phyloP scores from a whole-genome alignment of 2,113 vertebrate species.

The Atractosteus spatula region DNA sequence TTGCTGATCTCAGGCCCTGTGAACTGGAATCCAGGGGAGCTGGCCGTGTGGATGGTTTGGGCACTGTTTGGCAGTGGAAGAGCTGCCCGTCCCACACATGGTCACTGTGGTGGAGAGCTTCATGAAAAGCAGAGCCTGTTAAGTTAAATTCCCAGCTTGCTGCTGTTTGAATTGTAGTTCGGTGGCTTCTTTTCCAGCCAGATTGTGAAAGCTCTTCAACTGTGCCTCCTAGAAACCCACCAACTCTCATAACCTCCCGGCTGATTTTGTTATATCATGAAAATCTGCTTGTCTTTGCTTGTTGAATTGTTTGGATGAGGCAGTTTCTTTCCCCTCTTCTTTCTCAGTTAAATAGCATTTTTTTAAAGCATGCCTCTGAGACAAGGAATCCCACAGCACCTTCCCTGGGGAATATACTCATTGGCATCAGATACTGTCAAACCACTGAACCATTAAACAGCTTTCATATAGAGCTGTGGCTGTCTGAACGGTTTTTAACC shows the following conservation, averaged over 20 bases:
- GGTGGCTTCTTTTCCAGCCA: too few species aligned
- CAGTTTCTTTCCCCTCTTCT: conserved; percentile 35
- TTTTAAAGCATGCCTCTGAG: conserved; percentile 51
- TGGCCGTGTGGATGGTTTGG: too few species aligned
- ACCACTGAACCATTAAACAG: conserved; percentile 75
- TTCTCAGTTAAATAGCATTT: conserved; percentile 9
- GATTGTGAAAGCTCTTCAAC: neutral
- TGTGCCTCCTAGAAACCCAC: neutral
- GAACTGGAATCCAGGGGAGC: too few species aligned
- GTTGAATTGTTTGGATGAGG: neutral
- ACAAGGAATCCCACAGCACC: conserved; percentile 34
- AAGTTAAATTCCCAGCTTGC: too few species aligned
- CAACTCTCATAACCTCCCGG: neutral
- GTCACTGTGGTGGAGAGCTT: too few species aligned
- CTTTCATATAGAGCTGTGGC: conserved; percentile 52
- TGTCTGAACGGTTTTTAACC: conserved; percentile 62
- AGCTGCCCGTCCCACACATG: too few species aligned
- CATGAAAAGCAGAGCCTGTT: too few species aligned
- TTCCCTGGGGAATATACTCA: conserved; percentile 57
- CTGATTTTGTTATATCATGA: neutral
- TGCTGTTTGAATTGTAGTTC: too few species aligned
- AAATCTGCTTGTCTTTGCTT: neutral
- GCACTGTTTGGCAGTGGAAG: too few species aligned
- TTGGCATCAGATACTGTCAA: conserved; percentile 71
- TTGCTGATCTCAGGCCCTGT: too few species aligned